phyloP scores from a whole-genome alignment of 2,888 invertebrate genomes.

The Metellina segmentata region DNA sequence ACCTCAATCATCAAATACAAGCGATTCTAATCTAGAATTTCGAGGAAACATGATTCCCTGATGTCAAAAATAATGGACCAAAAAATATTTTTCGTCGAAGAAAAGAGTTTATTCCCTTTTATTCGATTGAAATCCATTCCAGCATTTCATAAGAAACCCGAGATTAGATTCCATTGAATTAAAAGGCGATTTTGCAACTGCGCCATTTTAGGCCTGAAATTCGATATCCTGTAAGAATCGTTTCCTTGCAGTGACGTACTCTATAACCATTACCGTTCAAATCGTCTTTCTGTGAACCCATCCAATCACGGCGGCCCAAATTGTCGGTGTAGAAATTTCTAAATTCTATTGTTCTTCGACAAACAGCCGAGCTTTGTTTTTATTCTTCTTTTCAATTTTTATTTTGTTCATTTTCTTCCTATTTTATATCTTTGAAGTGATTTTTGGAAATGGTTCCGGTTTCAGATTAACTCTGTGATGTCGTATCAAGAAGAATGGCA shows the following conservation, averaged over 20 bases:
- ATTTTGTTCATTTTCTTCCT: background rate
- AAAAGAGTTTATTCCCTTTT: background rate
- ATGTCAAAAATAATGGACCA: background rate
- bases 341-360: slow-evolving; percentile 34
- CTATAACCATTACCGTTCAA: slow-evolving; percentile 19
- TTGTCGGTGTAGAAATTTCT: slow-evolving; percentile 28
- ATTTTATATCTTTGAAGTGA: slow-evolving; percentile 15
- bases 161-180: slow-evolving; percentile 26
- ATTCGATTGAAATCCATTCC: slow-evolving; percentile 4
- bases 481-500: background rate
- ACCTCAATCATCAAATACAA: background rate
- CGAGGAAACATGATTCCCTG: background rate
- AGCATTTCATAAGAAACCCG: slow-evolving; percentile 20
- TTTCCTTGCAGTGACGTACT: slow-evolving; percentile 4
- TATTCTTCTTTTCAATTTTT: background rate
- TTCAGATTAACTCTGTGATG: slow-evolving; percentile 9
- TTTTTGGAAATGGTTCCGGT: slow-evolving; percentile 3
- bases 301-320: slow-evolving; percentile 27
- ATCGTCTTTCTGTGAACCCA: slow-evolving; percentile 38
- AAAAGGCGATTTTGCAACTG: slow-evolving; percentile 32
- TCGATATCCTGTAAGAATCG: background rate
- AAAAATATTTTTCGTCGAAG: background rate
- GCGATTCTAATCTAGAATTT: background rate
- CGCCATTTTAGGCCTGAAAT: slow-evolving; percentile 40
- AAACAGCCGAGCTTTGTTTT: slow-evolving; percentile 12